phyloP scores from a whole-genome alignment of 1,140 invertebrate species.

The Rhopalosiphum maidis region DNA sequence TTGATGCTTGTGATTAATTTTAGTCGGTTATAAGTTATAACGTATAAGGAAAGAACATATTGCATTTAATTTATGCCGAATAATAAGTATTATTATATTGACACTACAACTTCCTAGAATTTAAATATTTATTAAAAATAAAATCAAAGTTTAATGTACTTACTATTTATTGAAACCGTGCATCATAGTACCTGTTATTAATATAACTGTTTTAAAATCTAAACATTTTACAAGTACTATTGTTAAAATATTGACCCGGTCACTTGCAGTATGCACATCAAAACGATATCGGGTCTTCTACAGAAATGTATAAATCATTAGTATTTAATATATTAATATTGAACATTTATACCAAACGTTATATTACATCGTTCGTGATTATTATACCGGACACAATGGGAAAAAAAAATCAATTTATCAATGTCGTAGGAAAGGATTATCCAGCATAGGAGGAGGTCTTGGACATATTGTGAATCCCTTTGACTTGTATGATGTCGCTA shows the following conservation, averaged over 20 bases:
- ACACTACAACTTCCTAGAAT: not conserved
- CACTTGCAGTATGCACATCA: not conserved
- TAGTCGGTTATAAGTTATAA: not conserved
- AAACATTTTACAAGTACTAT: not conserved
- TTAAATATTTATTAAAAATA: not conserved
- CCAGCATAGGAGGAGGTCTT: not conserved
- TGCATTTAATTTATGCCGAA: not conserved
- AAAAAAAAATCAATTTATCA: conserved; percentile 45
- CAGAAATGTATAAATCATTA: not conserved
- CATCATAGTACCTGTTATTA: not conserved
- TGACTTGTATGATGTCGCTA: not conserved
- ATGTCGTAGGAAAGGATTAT: conserved; percentile 44
- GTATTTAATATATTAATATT: not conserved
- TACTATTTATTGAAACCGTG: not conserved
- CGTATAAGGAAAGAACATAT: not conserved
- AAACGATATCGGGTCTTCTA: not conserved
- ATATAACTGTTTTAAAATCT: not conserved
- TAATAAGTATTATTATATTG: not conserved
- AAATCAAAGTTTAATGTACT: not conserved
- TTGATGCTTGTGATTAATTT: not conserved
- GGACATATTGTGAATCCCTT: conserved; percentile 17
- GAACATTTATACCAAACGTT: conserved; percentile 1
- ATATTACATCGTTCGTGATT: conserved; percentile 26
- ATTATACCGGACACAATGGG: not conserved
- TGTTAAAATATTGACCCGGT: not conserved